Evolutionary conservation across 2,888 invertebrate genomes (phyloP).

Genomic region (Metacarcinus magister): DNA sequence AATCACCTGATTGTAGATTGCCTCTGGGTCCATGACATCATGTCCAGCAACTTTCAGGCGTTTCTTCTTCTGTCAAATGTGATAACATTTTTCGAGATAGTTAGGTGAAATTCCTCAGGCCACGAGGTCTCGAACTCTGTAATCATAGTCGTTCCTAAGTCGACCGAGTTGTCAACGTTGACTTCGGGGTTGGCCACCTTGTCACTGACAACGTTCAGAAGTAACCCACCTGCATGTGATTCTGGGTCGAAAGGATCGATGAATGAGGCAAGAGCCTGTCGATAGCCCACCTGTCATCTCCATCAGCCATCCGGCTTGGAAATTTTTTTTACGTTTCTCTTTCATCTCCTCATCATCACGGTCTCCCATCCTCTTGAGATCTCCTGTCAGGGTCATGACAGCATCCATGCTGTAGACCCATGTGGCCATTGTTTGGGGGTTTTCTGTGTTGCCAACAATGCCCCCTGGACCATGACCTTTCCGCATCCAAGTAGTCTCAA

Average conservation of each 20-base stretch:
- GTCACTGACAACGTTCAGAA: neutral
- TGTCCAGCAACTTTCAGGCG: neutral
- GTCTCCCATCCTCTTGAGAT: neutral
- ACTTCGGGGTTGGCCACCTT: neutral
- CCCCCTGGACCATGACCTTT: neutral
- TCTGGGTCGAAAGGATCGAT: neutral
- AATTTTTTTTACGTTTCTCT: neutral
- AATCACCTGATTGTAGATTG: neutral
- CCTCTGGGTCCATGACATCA: neutral
- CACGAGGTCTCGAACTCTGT: neutral
- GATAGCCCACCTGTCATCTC: neutral
- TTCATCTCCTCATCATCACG: too few relatives aligned
- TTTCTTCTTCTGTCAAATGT: neutral
- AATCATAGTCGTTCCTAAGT: neutral
- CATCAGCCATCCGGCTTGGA: neutral
- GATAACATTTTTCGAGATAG: neutral
- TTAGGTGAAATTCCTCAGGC: neutral
- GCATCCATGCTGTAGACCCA: neutral
- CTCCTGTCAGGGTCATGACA: neutral
- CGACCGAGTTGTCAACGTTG: neutral
- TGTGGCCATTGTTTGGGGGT: neutral
- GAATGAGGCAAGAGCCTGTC: neutral
- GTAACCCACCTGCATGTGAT: neutral
- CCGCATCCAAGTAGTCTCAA: neutral
- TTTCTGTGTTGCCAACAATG: neutral